These are phyloP conservation scores for Bombus impatiens DNA, from an alignment of 1,140 invertebrate species.

Conservation along the genomic window DNA sequence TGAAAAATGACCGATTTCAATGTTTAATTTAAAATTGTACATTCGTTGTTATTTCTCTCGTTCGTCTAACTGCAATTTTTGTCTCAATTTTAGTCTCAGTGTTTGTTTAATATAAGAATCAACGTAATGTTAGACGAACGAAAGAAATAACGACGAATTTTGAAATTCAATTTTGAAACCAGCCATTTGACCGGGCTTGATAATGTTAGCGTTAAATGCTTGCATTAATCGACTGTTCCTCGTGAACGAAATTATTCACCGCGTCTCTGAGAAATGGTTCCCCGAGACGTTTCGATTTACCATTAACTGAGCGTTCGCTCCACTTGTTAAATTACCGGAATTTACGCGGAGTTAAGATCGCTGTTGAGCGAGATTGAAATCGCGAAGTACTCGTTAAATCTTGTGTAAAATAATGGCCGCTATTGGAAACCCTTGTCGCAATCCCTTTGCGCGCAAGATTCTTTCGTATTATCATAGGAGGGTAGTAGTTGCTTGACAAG, in stretches of 20 bases:
- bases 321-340: not conserved
- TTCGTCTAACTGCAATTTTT: too few relatives aligned
- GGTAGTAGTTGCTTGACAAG: too few relatives aligned
- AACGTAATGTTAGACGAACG: too few relatives aligned
- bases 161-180: too few relatives aligned
- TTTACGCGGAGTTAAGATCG: not conserved
- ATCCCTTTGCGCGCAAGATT: not conserved
- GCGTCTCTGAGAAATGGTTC: not conserved
- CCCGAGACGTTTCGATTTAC: not conserved
- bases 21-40: too few relatives aligned
- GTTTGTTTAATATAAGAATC: too few relatives aligned
- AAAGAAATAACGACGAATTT: too few relatives aligned
- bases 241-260: not conserved
- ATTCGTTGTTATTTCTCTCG: too few relatives aligned
- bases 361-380: not conserved
- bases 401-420: not conserved
- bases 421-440: not conserved
- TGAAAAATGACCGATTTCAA: too few relatives aligned
- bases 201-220: not conserved
- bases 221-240: constrained; percentile 30
- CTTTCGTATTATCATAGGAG: not conserved
- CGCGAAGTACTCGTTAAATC: not conserved
- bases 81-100: too few relatives aligned
- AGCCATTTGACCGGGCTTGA: too few relatives aligned
- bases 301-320: not conserved